Evolutionary conservation across 2,797 vertebrate genomes (phyloP), one percentile per base, ranked within the genome.

Genomic region (Amblyopsis hoosieri): DNA sequence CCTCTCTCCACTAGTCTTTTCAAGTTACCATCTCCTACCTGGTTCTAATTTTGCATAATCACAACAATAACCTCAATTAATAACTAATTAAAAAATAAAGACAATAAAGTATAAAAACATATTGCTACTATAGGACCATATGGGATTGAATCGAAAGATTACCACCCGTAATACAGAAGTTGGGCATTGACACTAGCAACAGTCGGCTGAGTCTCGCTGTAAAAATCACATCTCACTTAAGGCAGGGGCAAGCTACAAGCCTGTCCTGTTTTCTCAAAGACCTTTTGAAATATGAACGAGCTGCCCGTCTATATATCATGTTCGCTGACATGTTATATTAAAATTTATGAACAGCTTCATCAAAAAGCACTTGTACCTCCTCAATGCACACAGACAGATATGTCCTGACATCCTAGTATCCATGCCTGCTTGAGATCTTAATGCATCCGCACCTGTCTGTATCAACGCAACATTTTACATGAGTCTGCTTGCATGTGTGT

Each of bases 281-380:
- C 93, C 84, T 89, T 84, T 92, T 97, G 92, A 96, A 96, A 96
- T 95, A 96, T 96, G 94, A 96, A 97, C 94, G 93, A 95, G 94
- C 93, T 86, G 90, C 85, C 91, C 89, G 93, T 92, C 94, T 87
- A 90, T 95, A 94, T 95, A 93, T 97, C 94, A 94, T 93, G 94
- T 94, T 94, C 88, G 92, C 92, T 91, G 94, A 95, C 95, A 92
- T 93, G 94, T 95, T 92, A 89, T 94, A 97, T 97, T 96, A 96
- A 97, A 95, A 98, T 97, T 95, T 95, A 97, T 96, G 94, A 96
- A 96, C 90, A 91, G 94, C 95, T 98, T 97, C 94, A 98, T 97
- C 95, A 95, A 95, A 97, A 97, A 95, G 92, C 95, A 96, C 95
- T 97, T 96, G 8, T 14, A 14, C 50, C 51, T 29, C 15, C 5